These are phyloP conservation scores for Aurelia aurita DNA, from an alignment of 30 jellyfish, hydroid and myxozoan genomes.

Conservation along the genomic window DNA sequence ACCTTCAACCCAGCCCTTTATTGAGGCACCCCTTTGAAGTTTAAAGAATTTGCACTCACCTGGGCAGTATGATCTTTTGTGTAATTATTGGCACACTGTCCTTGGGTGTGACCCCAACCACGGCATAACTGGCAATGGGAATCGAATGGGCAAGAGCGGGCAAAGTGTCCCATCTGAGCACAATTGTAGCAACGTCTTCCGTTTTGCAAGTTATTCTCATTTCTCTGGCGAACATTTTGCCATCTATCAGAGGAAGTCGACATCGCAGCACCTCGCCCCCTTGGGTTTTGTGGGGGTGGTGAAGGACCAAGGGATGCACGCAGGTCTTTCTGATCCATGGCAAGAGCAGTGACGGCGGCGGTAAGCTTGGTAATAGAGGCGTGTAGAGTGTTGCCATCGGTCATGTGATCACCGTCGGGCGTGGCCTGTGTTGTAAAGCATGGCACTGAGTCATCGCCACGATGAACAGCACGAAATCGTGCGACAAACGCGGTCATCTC, in stretches of 20 bases:
- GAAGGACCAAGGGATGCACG: neutral
- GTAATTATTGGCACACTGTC: constrained; percentile 26
- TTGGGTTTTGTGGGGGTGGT: neutral
- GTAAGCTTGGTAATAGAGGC: constrained; percentile 8
- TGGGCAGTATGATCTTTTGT: neutral
- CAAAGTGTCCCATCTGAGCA: constrained; percentile 36
- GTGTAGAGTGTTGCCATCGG: neutral
- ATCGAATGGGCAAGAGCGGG: constrained; percentile 22
- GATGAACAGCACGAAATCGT: neutral
- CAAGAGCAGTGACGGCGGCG: neutral
- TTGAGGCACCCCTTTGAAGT: constrained; percentile 65
- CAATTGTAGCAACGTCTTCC: constrained; percentile 40
- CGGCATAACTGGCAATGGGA: constrained; percentile 36
- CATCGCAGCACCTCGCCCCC: neutral
- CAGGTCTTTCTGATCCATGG: neutral
- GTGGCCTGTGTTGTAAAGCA: neutral
- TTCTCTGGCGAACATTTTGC: neutral
- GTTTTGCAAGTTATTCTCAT: too few relatives aligned
- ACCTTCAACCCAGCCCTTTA: constrained; percentile 60
- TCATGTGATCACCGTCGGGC: neutral
- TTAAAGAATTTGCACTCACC: constrained; percentile 21
- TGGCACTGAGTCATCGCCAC: neutral
- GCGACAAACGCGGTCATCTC: constrained; percentile 4
- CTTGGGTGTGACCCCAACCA: constrained; percentile 36
- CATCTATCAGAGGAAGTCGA: neutral